Evolutionary conservation across 1,140 invertebrate genomes (phyloP), one percentile per base, ranked within the genome.

Genomic region (Heterodera carotae): DNA sequence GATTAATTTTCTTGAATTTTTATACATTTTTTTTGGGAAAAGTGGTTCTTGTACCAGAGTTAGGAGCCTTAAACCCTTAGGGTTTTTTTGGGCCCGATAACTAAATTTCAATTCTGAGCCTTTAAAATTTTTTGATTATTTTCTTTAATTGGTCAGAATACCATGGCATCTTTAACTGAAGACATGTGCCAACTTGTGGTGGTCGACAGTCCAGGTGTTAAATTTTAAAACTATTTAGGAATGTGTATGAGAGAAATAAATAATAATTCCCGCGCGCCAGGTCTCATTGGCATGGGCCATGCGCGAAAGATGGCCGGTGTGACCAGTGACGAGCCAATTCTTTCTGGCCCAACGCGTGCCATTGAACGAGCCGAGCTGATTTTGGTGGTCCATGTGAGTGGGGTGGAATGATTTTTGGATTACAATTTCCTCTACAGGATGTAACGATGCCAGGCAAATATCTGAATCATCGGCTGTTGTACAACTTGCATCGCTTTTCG

Each of bases 391-490:
- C 73, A 79, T 74, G 76, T 81, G 70, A 33, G 27, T 18, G 27
- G 25, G 36, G 27, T 56, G 78, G 68, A 82, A 86, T 69, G 78
- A 71, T 18, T 85, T 80, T 25, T 48, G n/a, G n/a, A n/a, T n/a
- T n/a, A n/a, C 76, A 22, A 73, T 25, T 56, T 25, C 43, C 5
- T 27, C 60, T 83, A 56, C 29, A 78, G 77, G 77, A 78, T 48
- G 48, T 53, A 27, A 79, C 77, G n/a, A 34, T 82, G 10, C 71
- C 68, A 4, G 86, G 86, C 25, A 70, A 84, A 68, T 87, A 85
- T 59, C 81, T 87, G 33, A 84, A 87, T 31, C 85, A 87, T 48
- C 69, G 85, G 48, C 75, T 87, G n/a, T 72, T 88, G 4, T 85
- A 87, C 72, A 70, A 88, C 59, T 77, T 87, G 8, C 84, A 87